These are phyloP conservation scores for Protobothrops flavoviridis DNA, from an alignment of 2,113 vertebrate species.

Conservation along the genomic window DNA sequence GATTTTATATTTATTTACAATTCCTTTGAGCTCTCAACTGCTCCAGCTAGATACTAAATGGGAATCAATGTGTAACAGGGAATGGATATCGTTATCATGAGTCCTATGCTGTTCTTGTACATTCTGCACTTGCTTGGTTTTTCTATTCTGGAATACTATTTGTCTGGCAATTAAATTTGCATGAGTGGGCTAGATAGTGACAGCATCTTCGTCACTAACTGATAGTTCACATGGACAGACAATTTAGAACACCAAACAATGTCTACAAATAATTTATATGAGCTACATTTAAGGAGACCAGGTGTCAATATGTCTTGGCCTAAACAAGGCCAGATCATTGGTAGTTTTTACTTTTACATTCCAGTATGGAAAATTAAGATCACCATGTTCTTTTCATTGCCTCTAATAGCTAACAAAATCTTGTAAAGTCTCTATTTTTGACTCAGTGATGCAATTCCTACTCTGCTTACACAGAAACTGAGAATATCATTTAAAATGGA, in stretches of 20 bases:
- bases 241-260: background rate
- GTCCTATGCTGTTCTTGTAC: background rate
- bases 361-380: background rate
- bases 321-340: background rate
- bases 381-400: background rate
- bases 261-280: background rate
- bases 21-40: constrained; percentile 7
- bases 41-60: constrained; percentile 29
- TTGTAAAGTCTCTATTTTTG: background rate
- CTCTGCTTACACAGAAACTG: background rate
- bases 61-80: constrained; percentile 28
- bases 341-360: background rate
- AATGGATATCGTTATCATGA: constrained; percentile 27
- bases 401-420: background rate
- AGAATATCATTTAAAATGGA: background rate
- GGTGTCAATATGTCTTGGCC: background rate
- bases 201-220: background rate
- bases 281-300: background rate
- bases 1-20: constrained; percentile 36
- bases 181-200: background rate
- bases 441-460: background rate
- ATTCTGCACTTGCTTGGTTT: constrained; percentile 34
- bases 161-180: constrained; percentile 14
- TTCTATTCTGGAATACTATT: constrained; percentile 18
- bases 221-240: background rate